Percentiles rank a stretch among this genome's conserved stretches.
Evolutionary conservation across 1,140 invertebrate genomes (phyloP).

Genomic region (Choristoneura fumiferana): DNA sequence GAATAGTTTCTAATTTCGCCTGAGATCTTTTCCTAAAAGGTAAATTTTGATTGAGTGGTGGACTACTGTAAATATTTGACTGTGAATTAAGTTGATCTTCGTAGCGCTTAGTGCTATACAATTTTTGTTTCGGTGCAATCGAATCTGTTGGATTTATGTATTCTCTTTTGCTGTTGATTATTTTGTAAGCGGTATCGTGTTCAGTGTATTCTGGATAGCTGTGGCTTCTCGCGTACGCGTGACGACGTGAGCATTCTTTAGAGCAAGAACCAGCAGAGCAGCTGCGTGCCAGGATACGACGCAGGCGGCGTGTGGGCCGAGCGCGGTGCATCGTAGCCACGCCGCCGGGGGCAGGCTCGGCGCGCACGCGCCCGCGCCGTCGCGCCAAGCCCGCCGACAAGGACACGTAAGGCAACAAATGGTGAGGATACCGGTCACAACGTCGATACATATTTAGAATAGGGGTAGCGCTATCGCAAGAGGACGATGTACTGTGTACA

Average conservation of each 20-base stretch:
- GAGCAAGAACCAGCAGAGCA: slow-evolving; percentile 40
- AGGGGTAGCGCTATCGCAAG: slow-evolving; percentile 45
- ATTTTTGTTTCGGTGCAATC: slow-evolving; percentile 18
- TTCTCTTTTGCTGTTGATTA: slow-evolving; percentile 43
- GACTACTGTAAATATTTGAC: background rate
- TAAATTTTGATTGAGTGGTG: background rate
- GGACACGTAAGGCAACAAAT: slow-evolving; percentile 31
- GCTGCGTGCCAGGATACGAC: slow-evolving; percentile 41
- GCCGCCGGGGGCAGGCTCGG: slow-evolving; percentile 16
- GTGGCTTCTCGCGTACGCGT: slow-evolving; percentile 40
- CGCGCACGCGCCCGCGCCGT: slow-evolving; percentile 27
- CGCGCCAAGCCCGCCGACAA: slow-evolving; percentile 28
- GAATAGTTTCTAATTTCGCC: background rate
- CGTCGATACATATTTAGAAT: slow-evolving; percentile 22
- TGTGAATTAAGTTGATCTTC: background rate
- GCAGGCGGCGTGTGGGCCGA: slow-evolving; percentile 36
- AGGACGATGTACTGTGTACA: slow-evolving; percentile 40
- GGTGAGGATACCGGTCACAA: slow-evolving; percentile 21
- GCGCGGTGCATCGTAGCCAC: slow-evolving; percentile 23
- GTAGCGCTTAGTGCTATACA: background rate
- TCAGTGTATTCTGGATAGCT: slow-evolving; percentile 47
- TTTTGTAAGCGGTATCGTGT: slow-evolving; percentile 44
- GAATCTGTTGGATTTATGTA: slow-evolving; percentile 40
- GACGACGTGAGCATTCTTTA: slow-evolving; percentile 31
- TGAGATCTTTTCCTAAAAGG: background rate